A percentile compares a stretch with the other conserved stretches of the same genome.
Conservation (phyloP, 2,797 vertebrate species). For the Cossypha dichroa region DNA sequence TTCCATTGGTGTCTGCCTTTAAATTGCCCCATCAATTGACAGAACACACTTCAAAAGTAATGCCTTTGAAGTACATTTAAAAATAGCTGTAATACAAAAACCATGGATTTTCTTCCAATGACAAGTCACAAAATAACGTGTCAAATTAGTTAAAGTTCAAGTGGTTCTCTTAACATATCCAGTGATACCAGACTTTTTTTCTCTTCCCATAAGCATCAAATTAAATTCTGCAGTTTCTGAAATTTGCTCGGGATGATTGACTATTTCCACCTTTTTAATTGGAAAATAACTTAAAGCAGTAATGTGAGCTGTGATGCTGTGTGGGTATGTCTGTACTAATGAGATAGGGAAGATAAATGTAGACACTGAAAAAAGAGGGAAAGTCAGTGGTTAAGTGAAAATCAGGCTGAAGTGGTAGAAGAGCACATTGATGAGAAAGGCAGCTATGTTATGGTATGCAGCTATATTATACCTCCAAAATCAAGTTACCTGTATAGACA, state of each 20-base stretch:
- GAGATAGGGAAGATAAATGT: not conserved
- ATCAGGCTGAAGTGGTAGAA: not conserved
- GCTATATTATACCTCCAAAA: not conserved
- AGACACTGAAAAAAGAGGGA: not conserved
- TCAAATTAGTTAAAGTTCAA: not conserved
- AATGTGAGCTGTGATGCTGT: not conserved
- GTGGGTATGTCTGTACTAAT: not conserved
- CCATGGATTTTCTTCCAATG: not conserved
- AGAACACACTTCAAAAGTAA: not conserved
- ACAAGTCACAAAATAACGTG: not conserved
- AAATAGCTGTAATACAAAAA: not conserved
- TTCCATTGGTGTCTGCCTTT: not conserved
- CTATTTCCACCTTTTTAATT: not conserved
- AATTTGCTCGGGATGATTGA: not conserved
- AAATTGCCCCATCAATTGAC: accelerated
- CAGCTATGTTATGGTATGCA: not conserved
- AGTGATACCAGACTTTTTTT: not conserved
- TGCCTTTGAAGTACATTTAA: not conserved
- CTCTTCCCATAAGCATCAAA: not conserved
- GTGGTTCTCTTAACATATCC: not conserved
- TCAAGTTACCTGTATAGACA: not conserved
- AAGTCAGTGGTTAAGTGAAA: not conserved
- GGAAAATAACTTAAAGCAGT: not conserved
- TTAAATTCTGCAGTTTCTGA: not conserved
- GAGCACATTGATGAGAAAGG: not conserved